A percentile compares a stretch with the other conserved stretches of the same genome.
Conservation (phyloP, 2,113 vertebrate genomes). For the Xiphias gladius region DNA sequence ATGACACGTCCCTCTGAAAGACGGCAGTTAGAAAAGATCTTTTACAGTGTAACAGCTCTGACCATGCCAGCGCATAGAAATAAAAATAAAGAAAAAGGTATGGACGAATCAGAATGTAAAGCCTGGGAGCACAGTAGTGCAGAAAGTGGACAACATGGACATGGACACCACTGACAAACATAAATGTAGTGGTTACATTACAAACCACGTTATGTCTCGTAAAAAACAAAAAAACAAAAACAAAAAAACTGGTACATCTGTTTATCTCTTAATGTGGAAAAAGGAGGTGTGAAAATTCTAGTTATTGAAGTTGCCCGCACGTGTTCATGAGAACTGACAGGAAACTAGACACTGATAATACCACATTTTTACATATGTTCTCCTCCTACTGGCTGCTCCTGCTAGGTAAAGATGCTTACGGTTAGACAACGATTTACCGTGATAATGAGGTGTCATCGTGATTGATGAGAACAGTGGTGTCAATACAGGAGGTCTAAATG, state of each 20-base stretch:
- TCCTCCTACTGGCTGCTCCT: background rate
- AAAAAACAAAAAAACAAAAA: background rate
- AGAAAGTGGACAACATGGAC: background rate
- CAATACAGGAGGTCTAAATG: background rate
- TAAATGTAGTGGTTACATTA: background rate
- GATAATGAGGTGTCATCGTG: background rate
- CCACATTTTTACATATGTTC: conserved; percentile 30
- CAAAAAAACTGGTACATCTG: conserved; percentile 34
- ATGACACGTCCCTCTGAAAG: conserved; percentile 2
- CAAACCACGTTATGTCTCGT: background rate
- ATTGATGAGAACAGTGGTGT: background rate
- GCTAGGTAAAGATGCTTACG: background rate
- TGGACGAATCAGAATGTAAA: background rate
- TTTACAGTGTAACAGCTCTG: background rate
- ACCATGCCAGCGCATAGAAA: background rate
- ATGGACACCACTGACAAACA: background rate
- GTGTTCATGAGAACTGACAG: conserved; percentile 24
- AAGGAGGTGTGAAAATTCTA: conserved; percentile 16
- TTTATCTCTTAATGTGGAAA: conserved; percentile 15
- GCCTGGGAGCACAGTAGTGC: background rate
- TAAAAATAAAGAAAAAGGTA: background rate
- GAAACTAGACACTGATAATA: conserved; percentile 17
- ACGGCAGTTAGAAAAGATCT: background rate
- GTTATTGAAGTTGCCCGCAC: background rate
- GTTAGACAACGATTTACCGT: background rate